These are phyloP conservation scores for Peromyscus leucopus DNA, from an alignment of 2,113 vertebrate species.

Conservation along the genomic window DNA sequence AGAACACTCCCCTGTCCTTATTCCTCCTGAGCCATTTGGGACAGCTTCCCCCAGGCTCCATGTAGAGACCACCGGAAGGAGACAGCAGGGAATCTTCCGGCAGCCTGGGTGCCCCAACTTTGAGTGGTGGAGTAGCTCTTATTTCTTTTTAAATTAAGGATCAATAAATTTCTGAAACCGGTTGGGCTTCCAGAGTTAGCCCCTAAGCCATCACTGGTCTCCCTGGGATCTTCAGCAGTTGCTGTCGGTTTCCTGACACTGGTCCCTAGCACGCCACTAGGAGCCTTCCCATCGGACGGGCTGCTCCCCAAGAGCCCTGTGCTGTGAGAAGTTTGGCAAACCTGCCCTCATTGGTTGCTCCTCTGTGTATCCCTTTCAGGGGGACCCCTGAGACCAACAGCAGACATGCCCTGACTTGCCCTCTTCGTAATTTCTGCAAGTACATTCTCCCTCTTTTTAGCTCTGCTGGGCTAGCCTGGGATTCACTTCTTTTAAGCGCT, in stretches of 20 bases:
- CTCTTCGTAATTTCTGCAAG: neutral
- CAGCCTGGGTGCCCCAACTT: fast-evolving
- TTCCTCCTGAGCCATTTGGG: constrained; percentile 15
- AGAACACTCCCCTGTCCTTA: neutral
- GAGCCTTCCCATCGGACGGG: neutral
- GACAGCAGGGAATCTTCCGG: neutral
- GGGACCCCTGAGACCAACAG: neutral
- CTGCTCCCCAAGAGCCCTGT: neutral
- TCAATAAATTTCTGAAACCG: neutral
- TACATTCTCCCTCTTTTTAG: fast-evolving
- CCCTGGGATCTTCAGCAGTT: neutral
- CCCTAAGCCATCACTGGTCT: neutral
- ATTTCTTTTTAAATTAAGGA: neutral
- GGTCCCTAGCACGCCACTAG: neutral
- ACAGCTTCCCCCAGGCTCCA: neutral
- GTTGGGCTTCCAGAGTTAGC: neutral
- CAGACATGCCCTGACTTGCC: neutral
- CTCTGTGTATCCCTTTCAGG: neutral
- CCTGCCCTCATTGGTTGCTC: neutral
- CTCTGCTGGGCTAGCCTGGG: neutral
- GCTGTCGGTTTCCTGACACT: neutral
- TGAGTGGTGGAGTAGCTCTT: neutral
- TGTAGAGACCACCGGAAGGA: constrained; percentile 10
- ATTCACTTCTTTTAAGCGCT: neutral
- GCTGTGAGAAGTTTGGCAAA: neutral